These are phyloP conservation scores for Lithobius niger DNA, from an alignment of 1,140 invertebrate species.

Conservation along the genomic window DNA sequence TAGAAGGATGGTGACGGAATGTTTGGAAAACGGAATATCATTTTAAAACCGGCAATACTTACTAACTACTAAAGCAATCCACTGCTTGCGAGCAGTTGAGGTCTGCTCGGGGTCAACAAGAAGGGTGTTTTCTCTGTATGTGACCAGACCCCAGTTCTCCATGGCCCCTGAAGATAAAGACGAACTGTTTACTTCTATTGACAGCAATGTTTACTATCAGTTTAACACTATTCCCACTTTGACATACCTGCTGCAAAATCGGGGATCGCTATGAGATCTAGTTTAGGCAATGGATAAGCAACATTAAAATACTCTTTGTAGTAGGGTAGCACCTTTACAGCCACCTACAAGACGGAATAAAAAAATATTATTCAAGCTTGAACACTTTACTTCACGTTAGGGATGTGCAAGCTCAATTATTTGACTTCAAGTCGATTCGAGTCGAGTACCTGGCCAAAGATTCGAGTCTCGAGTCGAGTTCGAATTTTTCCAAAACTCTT, in stretches of 20 bases:
- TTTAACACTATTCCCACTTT: too few relatives aligned
- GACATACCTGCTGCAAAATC: constrained; percentile 76
- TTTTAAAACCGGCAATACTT: too few relatives aligned
- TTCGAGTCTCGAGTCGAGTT: too few relatives aligned
- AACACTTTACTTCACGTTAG: too few relatives aligned
- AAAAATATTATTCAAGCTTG: too few relatives aligned
- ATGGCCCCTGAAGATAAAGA: constrained; percentile 54
- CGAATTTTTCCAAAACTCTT: too few relatives aligned
- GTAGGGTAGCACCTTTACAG: constrained; percentile 59
- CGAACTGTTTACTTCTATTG: background rate
- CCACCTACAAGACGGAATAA: background rate
- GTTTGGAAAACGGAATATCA: constrained; percentile 62
- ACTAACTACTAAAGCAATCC: constrained; percentile 65
- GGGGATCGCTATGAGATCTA: constrained; percentile 87
- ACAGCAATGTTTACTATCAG: too few relatives aligned
- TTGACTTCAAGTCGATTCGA: too few relatives aligned
- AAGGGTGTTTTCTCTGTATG: constrained; percentile 66
- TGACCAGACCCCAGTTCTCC: constrained; percentile 91
- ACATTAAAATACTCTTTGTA: constrained; percentile 92
- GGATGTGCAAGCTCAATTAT: too few relatives aligned
- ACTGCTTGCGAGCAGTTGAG: constrained; percentile 65
- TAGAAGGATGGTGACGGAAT: constrained; percentile 74
- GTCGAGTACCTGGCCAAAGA: too few relatives aligned
- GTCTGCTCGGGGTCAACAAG: constrained; percentile 72
- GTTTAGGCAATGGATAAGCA: constrained; percentile 87